phyloP scores from a whole-genome alignment of 2,888 invertebrate species.

The Rotaria socialis region DNA sequence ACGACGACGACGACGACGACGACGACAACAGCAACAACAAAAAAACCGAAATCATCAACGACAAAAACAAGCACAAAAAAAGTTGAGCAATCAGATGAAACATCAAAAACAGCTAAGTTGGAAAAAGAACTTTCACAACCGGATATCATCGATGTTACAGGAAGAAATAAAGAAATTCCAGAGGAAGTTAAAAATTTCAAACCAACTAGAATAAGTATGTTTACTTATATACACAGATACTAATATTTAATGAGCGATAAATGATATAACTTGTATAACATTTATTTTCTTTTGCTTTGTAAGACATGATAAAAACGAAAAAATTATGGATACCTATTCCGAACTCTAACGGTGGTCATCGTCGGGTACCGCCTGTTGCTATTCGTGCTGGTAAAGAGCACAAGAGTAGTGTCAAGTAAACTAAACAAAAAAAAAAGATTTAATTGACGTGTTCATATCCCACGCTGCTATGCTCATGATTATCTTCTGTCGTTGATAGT shows the following conservation, averaged over 20 bases:
- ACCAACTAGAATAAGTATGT: conserved; percentile 2
- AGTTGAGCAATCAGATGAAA: neutral
- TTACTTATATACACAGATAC: neutral
- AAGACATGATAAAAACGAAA: conserved; percentile 43
- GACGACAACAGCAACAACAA: neutral
- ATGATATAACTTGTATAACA: neutral
- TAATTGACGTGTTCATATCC: neutral
- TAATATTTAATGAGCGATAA: neutral
- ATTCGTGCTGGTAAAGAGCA: conserved; percentile 42
- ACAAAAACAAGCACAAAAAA: neutral
- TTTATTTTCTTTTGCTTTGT: neutral
- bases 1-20: neutral
- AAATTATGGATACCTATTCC: conserved; percentile 47
- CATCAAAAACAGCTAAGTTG: neutral
- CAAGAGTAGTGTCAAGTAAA: conserved; percentile 39
- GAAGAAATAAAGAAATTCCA: neutral
- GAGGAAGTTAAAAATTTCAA: conserved; percentile 35
- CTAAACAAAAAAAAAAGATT: neutral
- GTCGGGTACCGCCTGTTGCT: conserved; percentile 41
- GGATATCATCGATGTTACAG: neutral
- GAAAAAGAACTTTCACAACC: neutral
- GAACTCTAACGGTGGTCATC: conserved; percentile 45
- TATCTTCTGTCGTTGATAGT: neutral
- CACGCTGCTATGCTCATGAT: neutral
- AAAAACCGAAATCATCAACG: neutral